A percentile compares a stretch with the other conserved stretches of the same genome.
These are phyloP conservation scores for Barbus barbus DNA, from an alignment of 2,113 vertebrate genomes.

Conservation along the genomic window DNA sequence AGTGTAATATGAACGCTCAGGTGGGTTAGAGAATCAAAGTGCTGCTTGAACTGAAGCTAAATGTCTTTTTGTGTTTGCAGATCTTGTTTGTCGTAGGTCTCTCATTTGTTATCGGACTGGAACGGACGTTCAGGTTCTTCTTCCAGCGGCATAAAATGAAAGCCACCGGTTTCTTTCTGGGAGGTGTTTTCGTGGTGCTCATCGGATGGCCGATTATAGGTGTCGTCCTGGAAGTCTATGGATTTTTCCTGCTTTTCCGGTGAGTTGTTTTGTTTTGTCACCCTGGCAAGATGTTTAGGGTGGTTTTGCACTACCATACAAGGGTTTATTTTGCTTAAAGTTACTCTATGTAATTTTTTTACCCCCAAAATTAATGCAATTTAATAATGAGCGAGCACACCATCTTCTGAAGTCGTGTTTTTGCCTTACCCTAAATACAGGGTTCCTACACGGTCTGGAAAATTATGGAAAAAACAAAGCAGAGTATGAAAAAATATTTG, in stretches of 20 bases:
- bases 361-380: neutral
- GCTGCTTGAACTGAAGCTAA: neutral
- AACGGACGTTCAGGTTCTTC: conserved; percentile 97
- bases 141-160: conserved; percentile 99
- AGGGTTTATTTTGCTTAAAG: neutral
- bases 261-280: conserved; percentile 58
- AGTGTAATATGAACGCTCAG: neutral
- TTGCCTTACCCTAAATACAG: no score
- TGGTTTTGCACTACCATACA: neutral
- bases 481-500: no score
- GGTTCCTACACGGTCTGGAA: no score
- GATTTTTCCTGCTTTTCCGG: conserved; percentile 98
- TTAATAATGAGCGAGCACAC: neutral
- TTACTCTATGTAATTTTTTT: neutral
- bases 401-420: no score
- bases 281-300: neutral
- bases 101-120: conserved; percentile 94
- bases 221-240: conserved; percentile 94
- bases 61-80: conserved; percentile 65
- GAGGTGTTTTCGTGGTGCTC: conserved; percentile 93
- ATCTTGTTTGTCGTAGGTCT: conserved; percentile 96
- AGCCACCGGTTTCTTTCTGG: conserved; percentile 93
- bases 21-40: neutral
- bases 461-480: no score
- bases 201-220: conserved; percentile 96